These are phyloP conservation scores for Spodoptera picta DNA, from an alignment of 2,888 invertebrate genomes.

Conservation along the genomic window DNA sequence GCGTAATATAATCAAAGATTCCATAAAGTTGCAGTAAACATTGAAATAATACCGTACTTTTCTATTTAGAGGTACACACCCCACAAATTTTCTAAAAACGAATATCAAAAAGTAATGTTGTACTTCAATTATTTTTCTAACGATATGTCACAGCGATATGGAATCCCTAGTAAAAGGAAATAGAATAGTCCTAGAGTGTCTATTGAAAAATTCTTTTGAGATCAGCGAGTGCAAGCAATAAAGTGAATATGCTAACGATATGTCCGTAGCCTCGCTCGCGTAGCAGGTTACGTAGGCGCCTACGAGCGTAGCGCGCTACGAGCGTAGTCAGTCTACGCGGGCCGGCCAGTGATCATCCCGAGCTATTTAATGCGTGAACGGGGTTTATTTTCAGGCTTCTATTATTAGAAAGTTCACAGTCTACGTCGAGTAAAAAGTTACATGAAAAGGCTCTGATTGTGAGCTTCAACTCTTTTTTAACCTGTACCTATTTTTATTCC, in stretches of 20 bases:
- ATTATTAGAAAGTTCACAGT: slow-evolving; percentile 16
- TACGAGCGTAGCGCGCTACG: slow-evolving; percentile 50
- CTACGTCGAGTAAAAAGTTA: slow-evolving; percentile 3
- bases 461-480: not conserved
- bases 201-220: not conserved
- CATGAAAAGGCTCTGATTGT: slow-evolving; percentile 1
- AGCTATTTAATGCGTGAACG: slow-evolving; percentile 19
- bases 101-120: too few species aligned
- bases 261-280: slow-evolving; percentile 11
- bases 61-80: too few species aligned
- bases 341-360: slow-evolving; percentile 1
- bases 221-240: not conserved
- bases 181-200: too few species aligned
- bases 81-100: too few species aligned
- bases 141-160: not conserved
- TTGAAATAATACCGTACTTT: too few species aligned
- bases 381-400: slow-evolving; percentile 28
- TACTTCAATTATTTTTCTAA: not conserved
- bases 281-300: slow-evolving; percentile 32
- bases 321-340: slow-evolving; percentile 15
- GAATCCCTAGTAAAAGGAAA: too few species aligned
- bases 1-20: too few species aligned
- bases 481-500: not conserved
- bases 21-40: too few species aligned
- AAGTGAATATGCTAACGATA: not conserved